Evolutionary conservation across 2,113 vertebrate genomes (phyloP).

Genomic region (human (Homo sapiens)): DNA sequence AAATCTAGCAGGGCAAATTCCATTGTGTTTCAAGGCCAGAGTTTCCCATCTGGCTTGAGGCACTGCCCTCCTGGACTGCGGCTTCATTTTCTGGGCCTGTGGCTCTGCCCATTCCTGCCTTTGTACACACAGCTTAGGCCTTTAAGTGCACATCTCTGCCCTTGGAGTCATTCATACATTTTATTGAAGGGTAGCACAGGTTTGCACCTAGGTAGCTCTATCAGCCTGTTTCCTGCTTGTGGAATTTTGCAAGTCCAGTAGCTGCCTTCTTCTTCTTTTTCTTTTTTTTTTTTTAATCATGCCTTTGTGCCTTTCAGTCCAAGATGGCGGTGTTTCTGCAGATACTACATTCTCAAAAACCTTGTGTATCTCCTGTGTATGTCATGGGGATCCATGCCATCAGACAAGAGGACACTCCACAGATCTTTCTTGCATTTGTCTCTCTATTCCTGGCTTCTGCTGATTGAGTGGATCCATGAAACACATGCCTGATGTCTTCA

Average conservation of each 20-base stretch:
- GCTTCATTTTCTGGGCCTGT: background rate
- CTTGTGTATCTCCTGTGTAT: background rate
- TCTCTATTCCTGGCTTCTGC: background rate
- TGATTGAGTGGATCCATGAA: background rate
- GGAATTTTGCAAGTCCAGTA: background rate
- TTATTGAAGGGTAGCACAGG: background rate
- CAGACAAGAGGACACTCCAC: background rate
- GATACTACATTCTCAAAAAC: background rate
- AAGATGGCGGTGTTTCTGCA: background rate
- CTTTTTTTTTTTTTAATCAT: background rate
- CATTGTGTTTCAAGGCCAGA: background rate
- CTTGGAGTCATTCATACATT: background rate
- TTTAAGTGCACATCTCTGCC: background rate
- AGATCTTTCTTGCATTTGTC: background rate
- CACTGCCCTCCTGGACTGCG: background rate
- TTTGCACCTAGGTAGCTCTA: background rate
- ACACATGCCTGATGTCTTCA: background rate
- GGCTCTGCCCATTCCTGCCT: background rate
- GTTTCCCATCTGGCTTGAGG: background rate
- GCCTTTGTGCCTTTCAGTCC: background rate
- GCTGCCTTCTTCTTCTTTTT: accelerated
- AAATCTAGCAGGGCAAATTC: background rate
- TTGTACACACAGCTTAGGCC: background rate
- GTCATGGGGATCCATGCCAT: background rate
- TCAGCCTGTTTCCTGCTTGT: background rate